These are phyloP conservation scores for Stylophora pistillata DNA, from an alignment of 64 coral and sea anemone genomes.

Conservation along the genomic window DNA sequence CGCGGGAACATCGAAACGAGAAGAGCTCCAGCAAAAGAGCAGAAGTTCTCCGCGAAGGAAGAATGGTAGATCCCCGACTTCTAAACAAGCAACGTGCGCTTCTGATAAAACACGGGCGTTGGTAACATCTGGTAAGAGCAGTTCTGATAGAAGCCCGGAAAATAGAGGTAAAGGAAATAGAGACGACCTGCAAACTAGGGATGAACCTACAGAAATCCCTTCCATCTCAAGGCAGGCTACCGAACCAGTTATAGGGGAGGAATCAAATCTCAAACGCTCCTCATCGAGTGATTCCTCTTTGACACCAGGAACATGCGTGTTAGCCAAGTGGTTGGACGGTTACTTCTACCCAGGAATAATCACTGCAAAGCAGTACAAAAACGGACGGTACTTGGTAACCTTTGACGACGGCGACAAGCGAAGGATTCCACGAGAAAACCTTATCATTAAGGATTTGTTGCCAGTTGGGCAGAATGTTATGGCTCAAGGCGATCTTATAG, in stretches of 20 bases:
- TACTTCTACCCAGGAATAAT: slow-evolving; percentile 77
- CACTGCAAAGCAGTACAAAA: slow-evolving; percentile 57
- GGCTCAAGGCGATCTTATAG: slow-evolving; percentile 55
- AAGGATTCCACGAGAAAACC: slow-evolving; percentile 58
- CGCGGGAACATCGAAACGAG: background rate
- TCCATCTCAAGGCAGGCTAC: slow-evolving; percentile 16
- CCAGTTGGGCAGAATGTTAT: slow-evolving; percentile 70
- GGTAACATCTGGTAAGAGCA: background rate
- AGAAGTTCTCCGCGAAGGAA: slow-evolving; percentile 26
- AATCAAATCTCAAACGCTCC: slow-evolving; percentile 1
- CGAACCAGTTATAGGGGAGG: background rate
- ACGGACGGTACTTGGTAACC: slow-evolving; percentile 49
- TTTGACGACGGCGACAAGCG: slow-evolving; percentile 94
- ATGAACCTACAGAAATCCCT: background rate
- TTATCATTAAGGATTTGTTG: slow-evolving; percentile 67
- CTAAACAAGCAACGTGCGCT: background rate
- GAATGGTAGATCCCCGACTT: background rate
- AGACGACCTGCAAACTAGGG: background rate
- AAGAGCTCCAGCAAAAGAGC: background rate
- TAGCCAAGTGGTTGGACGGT: slow-evolving; percentile 77
- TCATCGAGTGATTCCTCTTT: slow-evolving; percentile 22
- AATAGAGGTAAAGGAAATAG: background rate
- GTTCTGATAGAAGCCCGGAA: background rate
- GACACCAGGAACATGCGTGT: slow-evolving; percentile 54
- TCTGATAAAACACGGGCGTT: background rate